Evolutionary conservation across 1,140 invertebrate species (phyloP).

Genomic region (Macrobrachium nipponense): DNA sequence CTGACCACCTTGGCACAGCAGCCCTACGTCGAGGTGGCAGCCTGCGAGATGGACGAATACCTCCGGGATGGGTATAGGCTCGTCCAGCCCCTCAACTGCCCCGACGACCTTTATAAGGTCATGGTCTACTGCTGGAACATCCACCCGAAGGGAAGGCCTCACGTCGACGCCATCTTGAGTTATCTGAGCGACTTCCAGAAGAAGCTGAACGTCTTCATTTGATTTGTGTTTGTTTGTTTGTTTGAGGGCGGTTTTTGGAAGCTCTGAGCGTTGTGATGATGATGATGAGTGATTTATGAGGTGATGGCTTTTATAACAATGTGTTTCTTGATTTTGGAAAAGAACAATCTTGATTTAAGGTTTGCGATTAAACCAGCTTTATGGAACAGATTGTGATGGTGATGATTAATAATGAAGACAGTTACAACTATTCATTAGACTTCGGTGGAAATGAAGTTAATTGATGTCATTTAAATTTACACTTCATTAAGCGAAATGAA

Average conservation of each 20-base stretch:
- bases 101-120: constrained; percentile 90
- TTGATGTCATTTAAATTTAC: no score
- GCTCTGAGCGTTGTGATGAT: no score
- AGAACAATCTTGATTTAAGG: no score
- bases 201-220: constrained; percentile 40
- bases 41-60: constrained; percentile 89
- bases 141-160: constrained; percentile 81
- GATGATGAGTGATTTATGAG: no score
- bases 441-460: no score
- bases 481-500: no score
- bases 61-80: constrained; percentile 88
- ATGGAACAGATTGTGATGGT: no score
- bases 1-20: constrained; percentile 88
- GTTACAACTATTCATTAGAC: no score
- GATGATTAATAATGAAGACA: no score
- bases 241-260: neutral
- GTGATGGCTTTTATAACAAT: no score
- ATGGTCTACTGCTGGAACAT: constrained; percentile 94
- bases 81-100: constrained; percentile 90
- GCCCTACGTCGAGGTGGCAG: constrained; percentile 89
- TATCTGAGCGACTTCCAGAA: constrained; percentile 40
- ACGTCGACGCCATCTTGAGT: constrained; percentile 45
- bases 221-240: neutral
- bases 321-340: no score
- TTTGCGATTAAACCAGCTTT: no score